Evolutionary conservation across 2,797 vertebrate species (phyloP).

Genomic region (Sebastes itinus): DNA sequence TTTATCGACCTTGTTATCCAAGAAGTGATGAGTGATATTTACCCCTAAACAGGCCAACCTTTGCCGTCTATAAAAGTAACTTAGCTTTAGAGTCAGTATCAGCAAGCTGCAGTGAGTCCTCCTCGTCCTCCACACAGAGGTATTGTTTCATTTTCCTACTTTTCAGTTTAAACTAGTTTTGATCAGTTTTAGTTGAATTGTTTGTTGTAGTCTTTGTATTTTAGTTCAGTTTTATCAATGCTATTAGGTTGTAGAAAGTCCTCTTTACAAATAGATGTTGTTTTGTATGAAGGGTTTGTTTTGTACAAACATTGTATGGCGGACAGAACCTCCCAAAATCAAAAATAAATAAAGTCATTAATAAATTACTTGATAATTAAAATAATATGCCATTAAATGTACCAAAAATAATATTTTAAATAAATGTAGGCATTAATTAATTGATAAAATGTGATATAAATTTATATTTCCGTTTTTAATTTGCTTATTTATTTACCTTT

Average conservation of each 20-base stretch:
- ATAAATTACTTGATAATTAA: no score
- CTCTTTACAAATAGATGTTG: neutral
- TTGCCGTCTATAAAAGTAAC: constrained; percentile 29
- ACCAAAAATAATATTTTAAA: no score
- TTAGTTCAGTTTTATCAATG: neutral
- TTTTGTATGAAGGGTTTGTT: neutral
- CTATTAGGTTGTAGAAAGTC: neutral
- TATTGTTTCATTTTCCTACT: neutral
- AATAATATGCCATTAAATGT: no score
- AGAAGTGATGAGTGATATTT: neutral
- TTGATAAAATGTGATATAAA: no score
- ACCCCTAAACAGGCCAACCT: constrained; percentile 51
- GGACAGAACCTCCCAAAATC: no score
- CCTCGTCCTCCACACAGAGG: constrained; percentile 27
- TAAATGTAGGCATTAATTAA: no score
- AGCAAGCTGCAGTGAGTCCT: neutral
- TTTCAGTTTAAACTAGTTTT: neutral
- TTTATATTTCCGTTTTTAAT: no score
- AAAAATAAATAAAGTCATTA: no score
- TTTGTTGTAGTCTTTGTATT: neutral
- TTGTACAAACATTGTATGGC: no score
- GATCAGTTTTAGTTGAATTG: neutral
- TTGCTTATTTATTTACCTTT: no score
- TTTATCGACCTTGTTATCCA: no score
- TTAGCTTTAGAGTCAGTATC: neutral